These are phyloP conservation scores for Brachirus orientalis DNA, from an alignment of 2,113 vertebrate genomes.

Conservation along the genomic window DNA sequence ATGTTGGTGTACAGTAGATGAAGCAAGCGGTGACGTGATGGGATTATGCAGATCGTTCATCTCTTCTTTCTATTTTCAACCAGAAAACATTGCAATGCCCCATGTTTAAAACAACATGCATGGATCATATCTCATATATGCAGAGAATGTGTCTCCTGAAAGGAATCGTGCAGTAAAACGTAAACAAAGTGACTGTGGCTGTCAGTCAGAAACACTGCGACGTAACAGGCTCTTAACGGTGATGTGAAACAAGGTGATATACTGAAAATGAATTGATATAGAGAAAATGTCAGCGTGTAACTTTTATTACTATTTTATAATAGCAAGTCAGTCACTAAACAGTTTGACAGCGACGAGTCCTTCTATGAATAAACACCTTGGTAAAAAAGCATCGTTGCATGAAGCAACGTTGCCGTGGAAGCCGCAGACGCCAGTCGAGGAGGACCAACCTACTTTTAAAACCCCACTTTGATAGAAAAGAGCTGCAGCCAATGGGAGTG, in stretches of 20 bases:
- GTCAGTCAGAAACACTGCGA: no score
- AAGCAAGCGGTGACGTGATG: slow-evolving; percentile 26
- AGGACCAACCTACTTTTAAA: slow-evolving; percentile 64
- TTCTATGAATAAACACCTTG: not conserved
- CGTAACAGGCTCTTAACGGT: no score
- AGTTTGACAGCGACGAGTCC: not conserved
- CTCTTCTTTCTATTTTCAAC: slow-evolving; percentile 28
- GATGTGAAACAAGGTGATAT: no score
- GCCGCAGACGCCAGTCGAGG: slow-evolving; percentile 73
- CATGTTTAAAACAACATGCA: not conserved
- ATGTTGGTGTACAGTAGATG: not conserved
- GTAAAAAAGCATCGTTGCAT: slow-evolving; percentile 16
- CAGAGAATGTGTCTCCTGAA: no score
- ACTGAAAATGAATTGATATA: no score
- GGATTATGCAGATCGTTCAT: slow-evolving; percentile 3
- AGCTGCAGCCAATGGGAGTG: slow-evolving; percentile 65
- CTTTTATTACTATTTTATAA: not conserved
- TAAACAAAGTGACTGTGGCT: no score
- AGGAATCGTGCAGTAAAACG: no score
- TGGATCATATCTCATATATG: no score
- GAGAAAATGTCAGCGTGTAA: no score
- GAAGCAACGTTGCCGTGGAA: slow-evolving; percentile 79
- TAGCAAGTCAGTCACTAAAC: not conserved
- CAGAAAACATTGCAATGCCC: slow-evolving; percentile 4
- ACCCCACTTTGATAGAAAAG: slow-evolving; percentile 53